Evolutionary conservation across 2,888 invertebrate species (phyloP), one percentile per base, ranked within the genome.

Genomic region (Drosophila emarginata): DNA sequence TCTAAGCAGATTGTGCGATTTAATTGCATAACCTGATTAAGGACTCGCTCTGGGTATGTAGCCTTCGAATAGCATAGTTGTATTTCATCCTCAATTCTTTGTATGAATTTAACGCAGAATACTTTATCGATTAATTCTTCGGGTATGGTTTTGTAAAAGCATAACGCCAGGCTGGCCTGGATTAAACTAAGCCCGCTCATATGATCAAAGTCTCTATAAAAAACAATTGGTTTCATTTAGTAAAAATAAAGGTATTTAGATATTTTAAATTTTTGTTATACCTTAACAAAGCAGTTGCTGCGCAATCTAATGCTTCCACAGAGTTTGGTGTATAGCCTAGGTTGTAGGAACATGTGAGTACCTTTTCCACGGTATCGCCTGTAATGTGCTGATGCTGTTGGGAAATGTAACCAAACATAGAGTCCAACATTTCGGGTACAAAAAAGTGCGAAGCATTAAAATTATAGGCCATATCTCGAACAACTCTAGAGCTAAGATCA

Each of bases 1-100:
- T 94, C 94, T 52, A 95, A 89, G 78, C 94, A 94, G 15, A 94
- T 94, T 0, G 93, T 93, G 64, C 95, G 92, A 89, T 95, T 95
- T 50, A 95, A 87, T 75, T 93, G 92, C 94, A 95, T 94, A 59
- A 95, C 92, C 52, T 90, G 87, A 72, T 92, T 91, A 12, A 94
- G 91, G 2, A 94, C 93, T 72, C 92, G 90, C 21, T 91, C 89
- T 0, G 94, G 93, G 89, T 94, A 94, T 2, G 91, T 92, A 40
- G 92, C 93, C 93, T 93, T 94, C 14, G 92, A 93, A 80, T 93
- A 93, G 77, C 93, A 93, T 67, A 91, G 90, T 54, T 92, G 90
- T 58, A 94, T 92, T 89, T 94, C 94, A 5, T 91, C 90, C 78
- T 94, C 94, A 0, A 94, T 87, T 74, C 93, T 92, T 74, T 94